Conservation (phyloP, 2,113 vertebrate genomes). For the Otus sunia region DNA sequence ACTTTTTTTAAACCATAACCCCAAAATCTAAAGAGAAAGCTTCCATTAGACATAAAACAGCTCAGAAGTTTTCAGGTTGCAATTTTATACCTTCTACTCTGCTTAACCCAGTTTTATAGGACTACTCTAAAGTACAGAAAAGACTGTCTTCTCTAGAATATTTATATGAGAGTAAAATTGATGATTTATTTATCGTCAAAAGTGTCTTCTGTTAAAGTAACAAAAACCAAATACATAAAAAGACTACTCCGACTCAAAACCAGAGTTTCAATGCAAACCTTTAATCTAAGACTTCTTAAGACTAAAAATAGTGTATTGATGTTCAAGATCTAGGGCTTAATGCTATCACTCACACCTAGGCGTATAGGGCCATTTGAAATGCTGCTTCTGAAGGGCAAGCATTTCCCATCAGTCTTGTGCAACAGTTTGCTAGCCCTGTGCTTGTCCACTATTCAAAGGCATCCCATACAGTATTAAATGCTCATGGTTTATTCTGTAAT, state of each 20-base stretch:
- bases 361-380: background rate
- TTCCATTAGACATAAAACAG: background rate
- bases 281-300: background rate
- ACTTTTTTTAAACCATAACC: background rate
- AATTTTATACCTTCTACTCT: background rate
- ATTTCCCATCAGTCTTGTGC: background rate
- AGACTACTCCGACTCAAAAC: background rate
- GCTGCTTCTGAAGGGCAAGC: background rate
- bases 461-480: background rate
- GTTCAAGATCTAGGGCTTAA: background rate
- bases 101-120: background rate
- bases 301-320: background rate
- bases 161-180: background rate
- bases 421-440: background rate
- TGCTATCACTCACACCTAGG: background rate
- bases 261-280: background rate
- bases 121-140: background rate
- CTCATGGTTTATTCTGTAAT: background rate
- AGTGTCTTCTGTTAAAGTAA: background rate
- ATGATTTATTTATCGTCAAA: background rate
- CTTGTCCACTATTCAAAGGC: background rate
- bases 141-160: background rate
- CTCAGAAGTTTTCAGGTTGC: background rate
- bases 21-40: background rate
- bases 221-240: background rate